A percentile compares a stretch with the other conserved stretches of the same genome.
These are phyloP conservation scores for Aporrectodea caliginosa DNA, from an alignment of 1,140 invertebrate species.

Conservation along the genomic window DNA sequence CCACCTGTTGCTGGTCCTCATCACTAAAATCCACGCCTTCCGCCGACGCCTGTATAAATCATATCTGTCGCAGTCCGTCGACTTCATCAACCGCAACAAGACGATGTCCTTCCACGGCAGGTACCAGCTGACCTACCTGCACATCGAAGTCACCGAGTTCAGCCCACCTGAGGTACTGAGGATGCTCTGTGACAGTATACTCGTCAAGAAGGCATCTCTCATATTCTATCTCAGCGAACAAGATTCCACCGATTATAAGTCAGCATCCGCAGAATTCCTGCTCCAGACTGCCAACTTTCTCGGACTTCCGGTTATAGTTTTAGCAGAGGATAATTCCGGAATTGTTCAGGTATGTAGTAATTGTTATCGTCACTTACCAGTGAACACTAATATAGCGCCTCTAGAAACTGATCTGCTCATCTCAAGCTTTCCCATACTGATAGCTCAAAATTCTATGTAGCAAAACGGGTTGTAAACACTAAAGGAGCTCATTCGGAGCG, in stretches of 20 bases:
- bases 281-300: slow-evolving; percentile 81
- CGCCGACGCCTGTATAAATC: not conserved
- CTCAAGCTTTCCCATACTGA: too few species aligned
- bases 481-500: too few species aligned
- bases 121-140: not conserved
- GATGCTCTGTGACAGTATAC: slow-evolving; percentile 81
- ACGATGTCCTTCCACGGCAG: not conserved
- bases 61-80: not conserved
- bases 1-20: not conserved
- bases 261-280: slow-evolving; percentile 88
- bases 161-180: slow-evolving; percentile 54
- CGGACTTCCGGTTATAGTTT: slow-evolving; percentile 82
- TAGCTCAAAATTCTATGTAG: too few species aligned
- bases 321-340: slow-evolving; percentile 90
- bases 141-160: not conserved
- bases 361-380: too few species aligned
- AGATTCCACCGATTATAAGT: slow-evolving; percentile 72
- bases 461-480: too few species aligned
- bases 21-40: not conserved
- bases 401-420: too few species aligned
- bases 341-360: slow-evolving; percentile 68
- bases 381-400: too few species aligned
- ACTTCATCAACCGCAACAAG: not conserved
- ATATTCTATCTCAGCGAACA: slow-evolving; percentile 92
- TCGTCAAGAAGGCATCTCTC: slow-evolving; percentile 80